Evolutionary conservation across 2,797 vertebrate genomes (phyloP), one percentile per base, ranked within the genome.

Genomic region (Danio kyathit): DNA sequence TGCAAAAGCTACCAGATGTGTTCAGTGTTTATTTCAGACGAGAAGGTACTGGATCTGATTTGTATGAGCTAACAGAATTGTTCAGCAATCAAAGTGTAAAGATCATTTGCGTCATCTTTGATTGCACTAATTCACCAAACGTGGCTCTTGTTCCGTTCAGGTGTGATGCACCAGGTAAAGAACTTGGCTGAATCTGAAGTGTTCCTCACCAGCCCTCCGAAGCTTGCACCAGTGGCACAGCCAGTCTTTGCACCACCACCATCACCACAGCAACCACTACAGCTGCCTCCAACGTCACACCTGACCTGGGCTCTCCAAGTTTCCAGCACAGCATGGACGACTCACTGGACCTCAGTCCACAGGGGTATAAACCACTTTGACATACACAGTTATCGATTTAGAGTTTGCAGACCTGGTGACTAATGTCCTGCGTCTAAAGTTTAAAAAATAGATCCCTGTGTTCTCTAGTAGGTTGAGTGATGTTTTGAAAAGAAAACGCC

Each of bases 91-190:
- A 48, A 48, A 48, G 12, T 48, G 46, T 5, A 48, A 48, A 48
- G 2, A 48, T 48, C 12, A 48, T 48, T 52, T 52, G 10, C 9
- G 2, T 52, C 49, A 29, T 12, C 12, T 41, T 17, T 41, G 1
- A 41, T 74, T 16, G 21, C 41, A 59, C n/a, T 46, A 46, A 46
- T 57, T 7, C 38, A 9, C 43, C 12, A 4, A 11, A 17, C 49
- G 4, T 70, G 48, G 38, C 17, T 59, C 19, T 64, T 21, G 9
- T n/a, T 78, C 40, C 48, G 29, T 57, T 29, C 88, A 99, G 98
- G 98, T 90, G 98, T 99, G 77, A 99, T 99, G 98, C 98, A 99
- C 89, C 98, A 99, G 90, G 98, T 99, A 54, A 99, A 99, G 87
- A 99, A 98, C 89, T 92, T 99, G 85, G 96, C 98, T 0, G 98